Conservation (phyloP, 2,113 vertebrate genomes). For the Proteles cristata region DNA sequence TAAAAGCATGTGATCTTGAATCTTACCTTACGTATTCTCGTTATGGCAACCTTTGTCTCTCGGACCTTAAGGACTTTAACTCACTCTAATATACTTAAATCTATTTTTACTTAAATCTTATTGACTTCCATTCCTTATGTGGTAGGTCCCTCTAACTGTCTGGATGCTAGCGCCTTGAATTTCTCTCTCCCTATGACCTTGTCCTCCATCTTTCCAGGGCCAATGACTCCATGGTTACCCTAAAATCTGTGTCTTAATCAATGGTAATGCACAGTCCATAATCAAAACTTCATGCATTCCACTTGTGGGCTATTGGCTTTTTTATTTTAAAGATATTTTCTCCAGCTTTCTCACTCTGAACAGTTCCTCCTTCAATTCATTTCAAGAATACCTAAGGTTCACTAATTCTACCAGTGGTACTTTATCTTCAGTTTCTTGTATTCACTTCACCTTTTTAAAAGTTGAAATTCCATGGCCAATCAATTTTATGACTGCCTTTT, state of each 20-base stretch:
- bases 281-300: neutral
- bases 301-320: neutral
- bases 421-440: neutral
- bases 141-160: neutral
- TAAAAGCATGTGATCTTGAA: neutral
- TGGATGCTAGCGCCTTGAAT: neutral
- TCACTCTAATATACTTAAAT: neutral
- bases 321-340: neutral
- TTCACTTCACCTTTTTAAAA: neutral
- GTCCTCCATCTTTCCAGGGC: fast-evolving
- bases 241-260: neutral
- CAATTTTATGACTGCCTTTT: neutral
- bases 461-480: neutral
- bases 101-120: neutral
- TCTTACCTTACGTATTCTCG: neutral
- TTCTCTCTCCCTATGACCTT: neutral
- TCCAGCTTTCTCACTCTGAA: neutral
- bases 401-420: neutral
- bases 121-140: neutral
- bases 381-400: neutral
- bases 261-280: neutral
- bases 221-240: neutral
- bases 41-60: neutral
- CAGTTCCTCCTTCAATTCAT: neutral
- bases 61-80: neutral